These are phyloP conservation scores for Acanthococcus lagerstroemiae DNA, from an alignment of 2,888 invertebrate genomes.

Conservation along the genomic window DNA sequence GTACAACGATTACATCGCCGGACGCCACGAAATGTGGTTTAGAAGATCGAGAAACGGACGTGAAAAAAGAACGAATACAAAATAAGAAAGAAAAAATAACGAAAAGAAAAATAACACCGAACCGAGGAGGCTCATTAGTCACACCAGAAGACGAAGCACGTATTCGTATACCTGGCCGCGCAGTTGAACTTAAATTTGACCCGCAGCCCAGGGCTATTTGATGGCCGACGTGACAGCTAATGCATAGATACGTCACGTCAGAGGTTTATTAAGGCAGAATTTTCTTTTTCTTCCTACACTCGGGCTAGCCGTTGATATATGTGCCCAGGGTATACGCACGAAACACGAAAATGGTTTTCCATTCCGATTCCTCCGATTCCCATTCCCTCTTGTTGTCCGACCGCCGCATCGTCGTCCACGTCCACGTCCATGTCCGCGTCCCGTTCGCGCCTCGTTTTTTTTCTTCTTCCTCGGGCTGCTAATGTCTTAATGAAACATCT, in stretches of 20 bases:
- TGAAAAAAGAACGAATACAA: slow-evolving; percentile 6
- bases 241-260: neutral
- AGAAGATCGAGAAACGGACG: slow-evolving; percentile 3
- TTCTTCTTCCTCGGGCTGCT: neutral
- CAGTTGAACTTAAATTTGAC: slow-evolving; percentile 28
- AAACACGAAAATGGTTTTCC: too few species aligned
- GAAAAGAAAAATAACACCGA: slow-evolving; percentile 12
- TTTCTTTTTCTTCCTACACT: neutral
- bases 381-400: neutral
- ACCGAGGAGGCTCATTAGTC: slow-evolving; percentile 24
- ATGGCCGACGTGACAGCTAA: slow-evolving; percentile 20
- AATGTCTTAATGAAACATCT: slow-evolving; percentile 24
- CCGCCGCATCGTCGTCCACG: neutral
- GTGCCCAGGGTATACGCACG: too few species aligned
- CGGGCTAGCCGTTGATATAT: too few species aligned
- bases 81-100: slow-evolving; percentile 10
- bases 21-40: slow-evolving; percentile 24
- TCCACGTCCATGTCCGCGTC: neutral
- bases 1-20: slow-evolving; percentile 24
- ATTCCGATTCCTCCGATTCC: neutral
- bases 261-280: slow-evolving; percentile 6
- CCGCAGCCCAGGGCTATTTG: slow-evolving; percentile 26
- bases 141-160: slow-evolving; percentile 29
- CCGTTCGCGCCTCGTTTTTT: neutral
- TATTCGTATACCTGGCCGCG: slow-evolving; percentile 14